phyloP scores from a whole-genome alignment of 2,797 vertebrate species.

The Hippopotamyrus pictus region DNA sequence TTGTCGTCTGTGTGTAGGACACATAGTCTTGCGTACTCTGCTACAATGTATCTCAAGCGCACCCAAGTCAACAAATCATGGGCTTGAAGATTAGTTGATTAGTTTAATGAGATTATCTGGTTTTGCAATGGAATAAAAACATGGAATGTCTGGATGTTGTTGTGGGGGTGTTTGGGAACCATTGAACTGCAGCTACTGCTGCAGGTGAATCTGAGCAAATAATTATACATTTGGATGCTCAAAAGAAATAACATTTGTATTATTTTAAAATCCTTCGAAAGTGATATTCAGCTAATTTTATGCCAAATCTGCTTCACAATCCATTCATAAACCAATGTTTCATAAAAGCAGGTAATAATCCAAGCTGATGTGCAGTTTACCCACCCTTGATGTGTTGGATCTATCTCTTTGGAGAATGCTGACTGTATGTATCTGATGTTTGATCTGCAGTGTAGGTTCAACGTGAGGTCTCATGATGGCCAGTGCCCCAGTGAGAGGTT shows the following conservation, averaged over 20 bases:
- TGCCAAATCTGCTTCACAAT: neutral
- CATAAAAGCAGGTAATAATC: neutral
- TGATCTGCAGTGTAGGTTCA: slow-evolving; percentile 69
- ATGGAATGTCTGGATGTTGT: neutral
- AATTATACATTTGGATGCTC: neutral
- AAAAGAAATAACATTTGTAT: neutral
- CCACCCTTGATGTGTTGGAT: neutral
- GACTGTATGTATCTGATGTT: neutral
- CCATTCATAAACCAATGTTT: neutral
- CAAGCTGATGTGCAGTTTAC: neutral
- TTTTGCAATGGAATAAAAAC: neutral
- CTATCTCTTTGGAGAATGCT: neutral
- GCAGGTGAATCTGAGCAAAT: neutral
- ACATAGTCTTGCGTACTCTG: neutral
- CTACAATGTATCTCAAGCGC: neutral
- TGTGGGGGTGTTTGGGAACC: neutral
- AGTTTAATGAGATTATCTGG: neutral
- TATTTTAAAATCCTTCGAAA: neutral
- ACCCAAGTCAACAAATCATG: neutral
- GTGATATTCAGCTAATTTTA: neutral
- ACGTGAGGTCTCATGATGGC: slow-evolving; percentile 58
- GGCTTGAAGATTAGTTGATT: neutral
- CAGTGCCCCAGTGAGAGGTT: slow-evolving; percentile 73
- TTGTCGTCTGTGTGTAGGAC: neutral
- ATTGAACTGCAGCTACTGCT: neutral